Evolutionary conservation across 2,113 vertebrate species (phyloP).

Genomic region (Pycnonotus jocosus): DNA sequence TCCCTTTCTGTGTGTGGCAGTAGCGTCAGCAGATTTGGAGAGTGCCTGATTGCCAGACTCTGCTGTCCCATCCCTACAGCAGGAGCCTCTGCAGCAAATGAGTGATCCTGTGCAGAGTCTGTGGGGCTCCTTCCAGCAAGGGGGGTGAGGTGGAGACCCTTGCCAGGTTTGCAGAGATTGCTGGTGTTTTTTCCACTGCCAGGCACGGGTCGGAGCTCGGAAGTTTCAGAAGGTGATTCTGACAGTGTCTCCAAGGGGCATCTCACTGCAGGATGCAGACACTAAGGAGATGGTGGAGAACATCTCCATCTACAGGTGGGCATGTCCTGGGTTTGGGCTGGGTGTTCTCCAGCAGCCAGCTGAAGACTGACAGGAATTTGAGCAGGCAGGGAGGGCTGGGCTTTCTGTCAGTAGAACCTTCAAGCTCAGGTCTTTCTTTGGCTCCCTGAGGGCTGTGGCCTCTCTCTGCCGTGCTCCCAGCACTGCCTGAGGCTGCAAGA

Average conservation of each 20-base stretch:
- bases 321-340: not conserved
- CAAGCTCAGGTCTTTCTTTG: not conserved
- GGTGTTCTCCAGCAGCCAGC: not conserved
- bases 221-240: conserved; percentile 89
- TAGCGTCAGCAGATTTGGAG: not conserved
- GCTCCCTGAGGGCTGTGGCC: not conserved
- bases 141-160: not conserved
- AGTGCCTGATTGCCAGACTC: not conserved
- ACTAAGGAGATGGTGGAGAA: conserved; percentile 82
- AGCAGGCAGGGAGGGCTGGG: not conserved
- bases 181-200: not conserved
- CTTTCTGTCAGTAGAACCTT: not conserved
- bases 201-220: conserved; percentile 84
- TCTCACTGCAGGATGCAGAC: conserved; percentile 83
- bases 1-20: not conserved
- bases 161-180: not conserved
- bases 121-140: not conserved
- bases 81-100: not conserved
- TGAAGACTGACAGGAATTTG: not conserved
- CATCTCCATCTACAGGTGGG: conserved; percentile 88
- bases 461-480: not conserved
- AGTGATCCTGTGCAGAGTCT: not conserved
- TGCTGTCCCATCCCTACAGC: not conserved
- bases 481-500: not conserved
- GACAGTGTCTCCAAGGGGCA: conserved; percentile 84